A percentile compares a stretch with the other conserved stretches of the same genome.
These are phyloP conservation scores for Gobius niger DNA, from an alignment of 2,113 vertebrate genomes.

Conservation along the genomic window DNA sequence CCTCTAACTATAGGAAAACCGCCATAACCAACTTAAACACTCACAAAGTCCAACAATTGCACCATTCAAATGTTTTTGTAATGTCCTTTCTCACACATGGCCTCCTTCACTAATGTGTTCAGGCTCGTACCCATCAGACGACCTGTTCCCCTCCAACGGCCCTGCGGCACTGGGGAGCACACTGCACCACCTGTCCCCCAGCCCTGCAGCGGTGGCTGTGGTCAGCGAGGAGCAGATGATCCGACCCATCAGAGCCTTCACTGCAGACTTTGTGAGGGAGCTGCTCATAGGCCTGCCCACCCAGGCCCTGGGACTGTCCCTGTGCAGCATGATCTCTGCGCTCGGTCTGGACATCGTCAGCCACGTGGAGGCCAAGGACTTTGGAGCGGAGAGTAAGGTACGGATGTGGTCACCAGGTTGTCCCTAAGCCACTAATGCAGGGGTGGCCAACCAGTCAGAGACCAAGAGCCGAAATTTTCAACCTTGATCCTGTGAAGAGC, in stretches of 20 bases:
- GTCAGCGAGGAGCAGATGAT: slow-evolving; percentile 97
- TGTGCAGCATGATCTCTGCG: slow-evolving; percentile 93
- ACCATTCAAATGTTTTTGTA: no score
- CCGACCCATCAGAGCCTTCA: slow-evolving; percentile 95
- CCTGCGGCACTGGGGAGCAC: slow-evolving; percentile 86
- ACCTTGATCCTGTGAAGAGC: no score
- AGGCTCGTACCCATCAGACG: slow-evolving; percentile 77
- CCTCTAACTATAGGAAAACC: no score
- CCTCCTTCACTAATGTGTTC: not conserved
- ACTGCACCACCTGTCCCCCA: slow-evolving; percentile 80
- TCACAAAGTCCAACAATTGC: no score
- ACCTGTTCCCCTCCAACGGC: slow-evolving; percentile 85
- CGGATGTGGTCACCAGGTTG: no score
- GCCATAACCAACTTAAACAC: no score
- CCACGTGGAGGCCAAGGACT: slow-evolving; percentile 96
- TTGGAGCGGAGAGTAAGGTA: slow-evolving; percentile 90
- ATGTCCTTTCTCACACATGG: not conserved
- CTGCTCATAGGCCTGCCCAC: slow-evolving; percentile 96
- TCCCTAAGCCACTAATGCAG: no score
- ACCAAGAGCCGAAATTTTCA: no score
- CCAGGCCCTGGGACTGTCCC: slow-evolving; percentile 88
- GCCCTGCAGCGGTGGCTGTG: slow-evolving; percentile 63
- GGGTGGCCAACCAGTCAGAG: no score
- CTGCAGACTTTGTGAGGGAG: slow-evolving; percentile 94
- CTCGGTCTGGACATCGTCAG: slow-evolving; percentile 90